Conservation (phyloP, 2,113 vertebrate genomes). For the Anolis sagrei region DNA sequence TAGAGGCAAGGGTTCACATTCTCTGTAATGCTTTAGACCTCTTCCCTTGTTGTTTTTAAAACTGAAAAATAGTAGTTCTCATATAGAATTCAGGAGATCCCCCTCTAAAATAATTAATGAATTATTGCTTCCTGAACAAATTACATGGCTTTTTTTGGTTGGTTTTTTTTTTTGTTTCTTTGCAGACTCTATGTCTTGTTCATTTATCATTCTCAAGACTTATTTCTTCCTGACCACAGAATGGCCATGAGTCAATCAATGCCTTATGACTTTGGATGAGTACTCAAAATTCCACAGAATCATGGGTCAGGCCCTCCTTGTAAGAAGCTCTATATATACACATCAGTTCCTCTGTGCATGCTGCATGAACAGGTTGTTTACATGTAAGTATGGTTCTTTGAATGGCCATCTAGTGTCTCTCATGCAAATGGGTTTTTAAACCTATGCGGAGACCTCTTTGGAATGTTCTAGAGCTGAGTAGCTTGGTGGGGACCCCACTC, state of each 20-base stretch:
- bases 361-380: too few species aligned
- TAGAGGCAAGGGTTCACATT: constrained; percentile 60
- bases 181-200: not conserved
- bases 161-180: too few species aligned
- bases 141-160: too few species aligned
- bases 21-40: constrained; percentile 49
- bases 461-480: too few species aligned
- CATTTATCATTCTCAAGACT: not conserved
- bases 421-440: too few species aligned
- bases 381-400: too few species aligned
- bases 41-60: constrained; percentile 33
- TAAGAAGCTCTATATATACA: not conserved
- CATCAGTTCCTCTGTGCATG: too few species aligned
- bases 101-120: not conserved
- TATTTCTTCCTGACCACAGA: constrained; percentile 7
- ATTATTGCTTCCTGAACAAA: constrained; percentile 39
- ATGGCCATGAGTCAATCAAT: not conserved
- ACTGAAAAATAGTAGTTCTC: constrained; percentile 24
- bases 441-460: too few species aligned
- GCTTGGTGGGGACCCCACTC: too few species aligned
- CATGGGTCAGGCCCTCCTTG: not conserved
- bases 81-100: constrained; percentile 5
- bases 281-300: not conserved
- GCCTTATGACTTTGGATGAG: not conserved
- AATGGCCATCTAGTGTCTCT: too few species aligned